Conservation (phyloP, 2,888 invertebrate genomes). For the Metopia argyrocephala region DNA sequence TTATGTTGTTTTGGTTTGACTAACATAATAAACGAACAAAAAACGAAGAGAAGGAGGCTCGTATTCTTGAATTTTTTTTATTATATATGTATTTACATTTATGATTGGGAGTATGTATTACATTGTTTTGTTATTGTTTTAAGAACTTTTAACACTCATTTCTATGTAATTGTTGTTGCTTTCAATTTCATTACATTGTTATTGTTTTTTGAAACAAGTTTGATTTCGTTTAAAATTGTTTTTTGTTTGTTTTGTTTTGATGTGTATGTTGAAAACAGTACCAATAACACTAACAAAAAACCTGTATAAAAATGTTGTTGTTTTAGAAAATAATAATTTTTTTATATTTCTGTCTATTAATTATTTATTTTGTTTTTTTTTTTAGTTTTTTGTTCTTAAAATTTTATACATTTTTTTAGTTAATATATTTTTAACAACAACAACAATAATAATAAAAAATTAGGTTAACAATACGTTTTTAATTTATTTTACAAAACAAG, state of each 20-base stretch:
- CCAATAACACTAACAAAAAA: neutral
- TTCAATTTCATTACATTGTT: constrained; percentile 30
- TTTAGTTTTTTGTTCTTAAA: neutral
- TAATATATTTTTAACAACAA: neutral
- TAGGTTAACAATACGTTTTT: constrained; percentile 39
- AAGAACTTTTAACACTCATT: constrained; percentile 48
- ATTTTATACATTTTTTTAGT: neutral
- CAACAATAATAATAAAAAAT: no score
- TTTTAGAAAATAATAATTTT: no score
- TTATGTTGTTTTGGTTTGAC: no score
- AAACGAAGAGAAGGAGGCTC: constrained; percentile 53
- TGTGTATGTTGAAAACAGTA: neutral
- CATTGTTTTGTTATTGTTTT: constrained; percentile 42
- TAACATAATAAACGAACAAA: neutral
- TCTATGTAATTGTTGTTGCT: neutral
- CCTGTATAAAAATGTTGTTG: no score
- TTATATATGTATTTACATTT: constrained; percentile 41
- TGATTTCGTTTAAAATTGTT: constrained; percentile 16
- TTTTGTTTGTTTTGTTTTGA: constrained; percentile 40
- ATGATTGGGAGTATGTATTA: constrained; percentile 13
- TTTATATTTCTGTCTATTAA: neutral
- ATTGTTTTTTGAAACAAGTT: constrained; percentile 46
- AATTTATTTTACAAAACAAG: constrained; percentile 36
- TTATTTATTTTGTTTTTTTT: neutral
- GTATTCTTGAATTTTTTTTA: constrained; percentile 48